Evolutionary conservation across 2,797 vertebrate genomes (phyloP), one percentile per base, ranked within the genome.

Genomic region (Falco berigora): DNA sequence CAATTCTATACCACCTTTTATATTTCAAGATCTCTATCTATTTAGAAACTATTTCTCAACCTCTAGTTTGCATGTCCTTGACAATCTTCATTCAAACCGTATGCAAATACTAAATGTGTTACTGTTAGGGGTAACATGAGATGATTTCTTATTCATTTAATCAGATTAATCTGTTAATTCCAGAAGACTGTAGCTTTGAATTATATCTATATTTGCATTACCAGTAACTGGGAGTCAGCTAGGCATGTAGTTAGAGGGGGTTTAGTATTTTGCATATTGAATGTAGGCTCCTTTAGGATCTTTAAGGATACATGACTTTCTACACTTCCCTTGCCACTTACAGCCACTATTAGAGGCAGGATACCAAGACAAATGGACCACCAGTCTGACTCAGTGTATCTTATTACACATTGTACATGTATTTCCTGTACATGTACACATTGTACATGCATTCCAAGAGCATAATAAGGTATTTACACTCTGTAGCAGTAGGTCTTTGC

Each of bases 61-160:
- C 80, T 90, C 97, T 97, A 88, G 68, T 98, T 98, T 98, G 98
- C 98, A 98, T 98, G 95, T 77, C 83, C 92, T 92, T 95, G 94
- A 96, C 97, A 98, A 97, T 86, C 88, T 96, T 95, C 92, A 98
- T 98, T 98, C 98, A 98, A 98, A 98, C 71, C 59, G 66, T 83
- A 98, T 98, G 98, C 98, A 98, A 98, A 98, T 98, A 85, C 40
- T 78, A 81, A 96, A 96, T 95, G 83, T 95, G 90, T 97, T 97
- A 96, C 96, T 96, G 94, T 96, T 95, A 95, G 83, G 62, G 88
- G 96, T 97, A 97, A 63, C 49, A 68, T 21, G 91, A 97, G 96
- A 97, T 97, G 93, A 93, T 93, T 89, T 96, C 76, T 94, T 97
- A 82, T 89, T 91, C 85, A 94, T 97, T 94, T 97, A 97, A 97